Evolutionary conservation across 2,888 invertebrate species (phyloP).

Genomic region (Dromius quadrimaculatus): DNA sequence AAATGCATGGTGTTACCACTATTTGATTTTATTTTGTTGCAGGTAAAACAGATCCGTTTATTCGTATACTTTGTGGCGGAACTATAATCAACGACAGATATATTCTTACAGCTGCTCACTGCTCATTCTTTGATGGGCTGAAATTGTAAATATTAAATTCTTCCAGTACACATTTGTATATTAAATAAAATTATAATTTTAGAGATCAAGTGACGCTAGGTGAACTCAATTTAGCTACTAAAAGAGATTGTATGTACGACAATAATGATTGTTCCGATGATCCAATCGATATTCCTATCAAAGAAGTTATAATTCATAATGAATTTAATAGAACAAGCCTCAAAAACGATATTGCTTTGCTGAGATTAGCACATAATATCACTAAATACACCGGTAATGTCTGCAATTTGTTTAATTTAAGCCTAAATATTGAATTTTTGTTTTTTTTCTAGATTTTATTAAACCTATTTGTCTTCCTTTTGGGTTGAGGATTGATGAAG

Average conservation of each 20-base stretch:
- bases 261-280: constrained; percentile 59
- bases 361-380: constrained; percentile 58
- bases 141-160: constrained; percentile 57
- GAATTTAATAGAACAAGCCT: constrained; percentile 59
- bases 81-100: constrained; percentile 59
- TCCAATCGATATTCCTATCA: constrained; percentile 60
- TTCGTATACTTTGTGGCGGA: constrained; percentile 58
- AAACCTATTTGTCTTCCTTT: constrained; percentile 62
- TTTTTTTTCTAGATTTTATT: constrained; percentile 60
- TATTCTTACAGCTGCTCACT: constrained; percentile 61
- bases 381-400: constrained; percentile 58
- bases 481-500: constrained; percentile 33
- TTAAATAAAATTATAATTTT: not conserved
- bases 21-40: not conserved
- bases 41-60: constrained; percentile 55
- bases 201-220: constrained; percentile 74
- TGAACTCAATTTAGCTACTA: constrained; percentile 69
- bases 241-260: constrained; percentile 66
- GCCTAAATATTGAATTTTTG: too few relatives aligned
- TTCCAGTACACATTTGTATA: constrained; percentile 51
- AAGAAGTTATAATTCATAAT: constrained; percentile 60
- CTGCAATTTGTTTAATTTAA: not conserved
- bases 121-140: constrained; percentile 55
- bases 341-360: constrained; percentile 65
- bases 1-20: too few relatives aligned